A percentile compares a stretch with the other conserved stretches of the same genome.
Evolutionary conservation across 2,113 vertebrate genomes (phyloP).

Genomic region (Limanda limanda): DNA sequence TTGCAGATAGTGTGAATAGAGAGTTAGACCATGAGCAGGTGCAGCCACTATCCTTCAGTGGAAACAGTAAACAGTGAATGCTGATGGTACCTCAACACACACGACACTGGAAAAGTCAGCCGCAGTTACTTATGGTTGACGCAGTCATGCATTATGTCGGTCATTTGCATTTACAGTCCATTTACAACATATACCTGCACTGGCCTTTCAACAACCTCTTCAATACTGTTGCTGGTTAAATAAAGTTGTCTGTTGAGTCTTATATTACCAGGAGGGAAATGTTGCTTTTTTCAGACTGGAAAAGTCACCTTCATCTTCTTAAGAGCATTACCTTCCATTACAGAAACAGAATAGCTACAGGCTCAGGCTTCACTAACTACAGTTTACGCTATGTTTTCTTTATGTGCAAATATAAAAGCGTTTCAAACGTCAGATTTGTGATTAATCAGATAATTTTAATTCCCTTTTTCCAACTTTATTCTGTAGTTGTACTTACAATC

Average conservation of each 20-base stretch:
- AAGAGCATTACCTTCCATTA: too few species aligned
- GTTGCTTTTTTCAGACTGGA: too few species aligned
- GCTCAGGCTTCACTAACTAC: too few species aligned
- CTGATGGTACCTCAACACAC: slow-evolving; percentile 26
- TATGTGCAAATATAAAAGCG: too few species aligned
- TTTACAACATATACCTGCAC: not conserved
- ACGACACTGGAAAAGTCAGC: not conserved
- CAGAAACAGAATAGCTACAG: too few species aligned
- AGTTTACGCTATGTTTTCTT: too few species aligned
- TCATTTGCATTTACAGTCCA: slow-evolving; percentile 28
- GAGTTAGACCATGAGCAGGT: slow-evolving; percentile 17
- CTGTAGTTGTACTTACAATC: slow-evolving; percentile 5
- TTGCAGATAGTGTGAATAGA: not conserved
- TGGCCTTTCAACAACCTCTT: not conserved
- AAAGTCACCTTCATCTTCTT: too few species aligned
- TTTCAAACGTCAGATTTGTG: too few species aligned
- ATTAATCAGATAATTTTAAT: too few species aligned
- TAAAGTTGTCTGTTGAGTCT: not conserved
- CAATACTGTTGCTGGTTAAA: not conserved
- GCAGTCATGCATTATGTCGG: not conserved
- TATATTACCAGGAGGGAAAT: too few species aligned
- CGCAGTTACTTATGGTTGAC: not conserved
- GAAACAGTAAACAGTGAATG: slow-evolving; percentile 61
- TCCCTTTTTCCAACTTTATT: too few species aligned
- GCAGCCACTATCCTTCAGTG: slow-evolving; percentile 35